These are phyloP conservation scores for Drosophila fulvimacula DNA, from an alignment of 2,888 invertebrate species.

Conservation along the genomic window DNA sequence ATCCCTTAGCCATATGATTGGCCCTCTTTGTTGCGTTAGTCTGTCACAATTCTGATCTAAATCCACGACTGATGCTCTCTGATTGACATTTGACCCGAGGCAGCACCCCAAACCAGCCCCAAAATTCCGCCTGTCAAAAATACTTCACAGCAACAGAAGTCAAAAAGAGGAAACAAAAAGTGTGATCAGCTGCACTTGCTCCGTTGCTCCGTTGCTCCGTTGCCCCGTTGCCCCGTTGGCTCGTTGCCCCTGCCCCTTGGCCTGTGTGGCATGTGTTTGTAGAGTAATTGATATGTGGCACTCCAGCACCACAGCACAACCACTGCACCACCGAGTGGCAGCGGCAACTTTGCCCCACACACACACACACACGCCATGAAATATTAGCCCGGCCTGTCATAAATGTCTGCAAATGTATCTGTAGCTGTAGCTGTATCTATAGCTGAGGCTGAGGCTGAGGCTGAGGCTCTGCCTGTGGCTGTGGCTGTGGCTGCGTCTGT, in stretches of 20 bases:
- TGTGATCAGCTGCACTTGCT: conserved; percentile 82
- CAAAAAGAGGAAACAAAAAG: conserved; percentile 34
- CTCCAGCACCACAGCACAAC: conserved; percentile 49
- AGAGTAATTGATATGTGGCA: conserved; percentile 83
- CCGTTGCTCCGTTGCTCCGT: conserved; percentile 9
- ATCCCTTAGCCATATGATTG: neutral
- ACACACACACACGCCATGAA: conserved; percentile 61
- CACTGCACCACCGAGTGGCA: conserved; percentile 36
- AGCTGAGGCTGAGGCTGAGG: conserved; percentile 31
- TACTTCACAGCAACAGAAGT: conserved; percentile 35
- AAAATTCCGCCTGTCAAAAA: conserved; percentile 69
- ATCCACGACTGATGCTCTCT: conserved; percentile 36
- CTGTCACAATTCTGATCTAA: conserved; percentile 10
- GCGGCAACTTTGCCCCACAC: conserved; percentile 45
- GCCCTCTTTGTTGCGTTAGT: neutral
- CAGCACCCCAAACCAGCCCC: conserved; percentile 20
- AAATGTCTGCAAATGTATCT: conserved; percentile 66
- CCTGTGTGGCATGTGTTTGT: conserved; percentile 78
- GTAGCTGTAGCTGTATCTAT: conserved; percentile 18
- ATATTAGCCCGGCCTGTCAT: conserved; percentile 80
- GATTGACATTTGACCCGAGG: conserved; percentile 69
- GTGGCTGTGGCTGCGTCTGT: conserved; percentile 23
- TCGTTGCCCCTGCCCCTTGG: conserved; percentile 14
- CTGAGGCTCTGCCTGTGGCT: conserved; percentile 23
- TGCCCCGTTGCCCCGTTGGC: conserved; percentile 17